A percentile compares a stretch with the other conserved stretches of the same genome.
These are phyloP conservation scores for Hetaerina titia DNA, from an alignment of 2,888 invertebrate genomes.

Conservation along the genomic window DNA sequence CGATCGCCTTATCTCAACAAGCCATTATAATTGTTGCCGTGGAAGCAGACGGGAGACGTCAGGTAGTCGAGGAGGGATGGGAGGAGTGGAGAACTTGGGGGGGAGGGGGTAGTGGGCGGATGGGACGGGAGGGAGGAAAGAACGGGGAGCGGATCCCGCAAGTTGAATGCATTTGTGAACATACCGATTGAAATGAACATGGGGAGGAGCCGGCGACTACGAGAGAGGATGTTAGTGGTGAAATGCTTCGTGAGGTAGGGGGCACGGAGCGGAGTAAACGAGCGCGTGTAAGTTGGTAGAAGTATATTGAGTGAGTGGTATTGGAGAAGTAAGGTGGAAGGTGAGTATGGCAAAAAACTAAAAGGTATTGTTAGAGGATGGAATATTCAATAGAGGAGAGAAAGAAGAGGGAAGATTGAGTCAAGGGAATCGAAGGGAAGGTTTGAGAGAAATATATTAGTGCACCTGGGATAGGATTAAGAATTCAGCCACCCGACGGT, in stretches of 20 bases:
- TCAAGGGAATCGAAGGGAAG: background rate
- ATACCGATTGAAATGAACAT: slow-evolving; percentile 26
- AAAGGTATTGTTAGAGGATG: background rate
- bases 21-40: slow-evolving; percentile 32
- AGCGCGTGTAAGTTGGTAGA: background rate
- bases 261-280: background rate
- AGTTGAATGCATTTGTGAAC: slow-evolving; percentile 18
- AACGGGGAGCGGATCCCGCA: background rate
- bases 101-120: background rate
- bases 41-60: slow-evolving; percentile 16
- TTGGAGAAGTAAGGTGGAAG: background rate
- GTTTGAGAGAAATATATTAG: background rate
- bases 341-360: background rate
- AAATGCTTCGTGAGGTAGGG: background rate
- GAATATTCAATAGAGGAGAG: background rate
- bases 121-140: background rate
- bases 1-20: slow-evolving; percentile 27
- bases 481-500: background rate
- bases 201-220: background rate
- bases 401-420: background rate
- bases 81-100: background rate
- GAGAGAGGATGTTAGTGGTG: background rate
- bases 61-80: background rate
- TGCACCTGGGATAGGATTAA: background rate
- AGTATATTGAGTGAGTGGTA: background rate